Evolutionary conservation across 2,888 invertebrate genomes (phyloP).

Genomic region (Xylota segnis): DNA sequence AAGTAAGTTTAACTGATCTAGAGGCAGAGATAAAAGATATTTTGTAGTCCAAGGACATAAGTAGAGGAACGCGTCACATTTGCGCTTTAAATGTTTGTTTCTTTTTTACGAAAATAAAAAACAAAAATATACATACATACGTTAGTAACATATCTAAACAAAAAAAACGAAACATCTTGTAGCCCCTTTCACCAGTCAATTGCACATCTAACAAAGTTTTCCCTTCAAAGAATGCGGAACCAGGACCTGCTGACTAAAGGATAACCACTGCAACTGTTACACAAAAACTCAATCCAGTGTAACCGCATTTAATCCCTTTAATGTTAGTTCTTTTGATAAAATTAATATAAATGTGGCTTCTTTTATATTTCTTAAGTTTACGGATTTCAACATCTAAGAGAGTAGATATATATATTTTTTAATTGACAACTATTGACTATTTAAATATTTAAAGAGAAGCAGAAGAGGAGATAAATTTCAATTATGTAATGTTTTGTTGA

Average conservation of each 20-base stretch:
- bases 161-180: conserved; percentile 19
- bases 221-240: neutral
- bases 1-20: conserved; percentile 60
- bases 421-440: conserved; percentile 60
- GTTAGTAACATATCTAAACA: conserved; percentile 59
- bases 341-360: conserved; percentile 32
- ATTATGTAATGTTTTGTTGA: conserved; percentile 62
- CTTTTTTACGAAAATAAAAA: conserved; percentile 17
- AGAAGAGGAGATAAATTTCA: conserved; percentile 29
- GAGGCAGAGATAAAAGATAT: conserved; percentile 51
- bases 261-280: neutral
- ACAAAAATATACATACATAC: conserved; percentile 1
- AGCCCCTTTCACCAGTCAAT: conserved; percentile 41
- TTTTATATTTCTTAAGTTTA: conserved; percentile 48
- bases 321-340: conserved; percentile 52
- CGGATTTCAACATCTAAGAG: conserved; percentile 43
- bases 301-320: conserved; percentile 18
- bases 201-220: conserved; percentile 24
- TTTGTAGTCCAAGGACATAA: conserved; percentile 65
- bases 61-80: conserved; percentile 45
- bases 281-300: conserved; percentile 3
- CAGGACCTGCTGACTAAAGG: conserved; percentile 5
- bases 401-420: conserved; percentile 66
- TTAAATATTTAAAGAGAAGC: conserved; percentile 24
- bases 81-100: conserved; percentile 60